These are phyloP conservation scores for Rhadinocentrus ornatus DNA, from an alignment of 2,797 vertebrate genomes.

Conservation along the genomic window DNA sequence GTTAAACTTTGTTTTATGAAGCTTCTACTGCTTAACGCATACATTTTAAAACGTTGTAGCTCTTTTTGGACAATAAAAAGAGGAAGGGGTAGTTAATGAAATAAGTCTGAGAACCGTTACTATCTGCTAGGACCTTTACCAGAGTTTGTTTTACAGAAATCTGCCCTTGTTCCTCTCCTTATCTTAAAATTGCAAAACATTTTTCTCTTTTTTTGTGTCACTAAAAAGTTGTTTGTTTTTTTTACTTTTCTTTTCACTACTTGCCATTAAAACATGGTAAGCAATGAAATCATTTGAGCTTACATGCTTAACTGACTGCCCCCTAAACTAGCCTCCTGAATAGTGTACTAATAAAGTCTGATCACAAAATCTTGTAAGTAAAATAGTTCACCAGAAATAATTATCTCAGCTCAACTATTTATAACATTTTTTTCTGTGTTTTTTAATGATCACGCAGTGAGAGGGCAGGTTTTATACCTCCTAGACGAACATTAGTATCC, in stretches of 20 bases:
- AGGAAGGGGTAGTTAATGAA: background rate
- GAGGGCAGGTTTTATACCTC: background rate
- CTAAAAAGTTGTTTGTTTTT: background rate
- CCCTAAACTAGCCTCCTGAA: background rate
- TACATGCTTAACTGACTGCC: background rate
- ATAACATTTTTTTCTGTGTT: background rate
- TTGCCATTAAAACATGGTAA: constrained; percentile 5
- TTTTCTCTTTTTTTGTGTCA: background rate
- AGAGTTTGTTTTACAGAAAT: constrained; percentile 1
- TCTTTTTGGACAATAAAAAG: constrained; percentile 2
- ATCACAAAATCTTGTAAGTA: background rate
- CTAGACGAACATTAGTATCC: background rate
- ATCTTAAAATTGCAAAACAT: background rate
- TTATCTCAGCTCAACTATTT: background rate
- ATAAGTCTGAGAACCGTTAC: background rate
- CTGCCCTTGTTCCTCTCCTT: background rate
- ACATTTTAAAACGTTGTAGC: constrained; percentile 10
- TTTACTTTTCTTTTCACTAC: background rate
- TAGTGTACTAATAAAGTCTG: background rate
- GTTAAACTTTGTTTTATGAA: background rate
- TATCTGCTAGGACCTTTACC: background rate
- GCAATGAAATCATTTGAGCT: constrained; percentile 6
- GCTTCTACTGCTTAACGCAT: background rate
- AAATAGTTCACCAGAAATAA: background rate
- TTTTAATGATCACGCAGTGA: background rate